Evolutionary conservation across 2,113 vertebrate genomes (phyloP), one percentile per base, ranked within the genome.

Genomic region (Pachyramphus minor): DNA sequence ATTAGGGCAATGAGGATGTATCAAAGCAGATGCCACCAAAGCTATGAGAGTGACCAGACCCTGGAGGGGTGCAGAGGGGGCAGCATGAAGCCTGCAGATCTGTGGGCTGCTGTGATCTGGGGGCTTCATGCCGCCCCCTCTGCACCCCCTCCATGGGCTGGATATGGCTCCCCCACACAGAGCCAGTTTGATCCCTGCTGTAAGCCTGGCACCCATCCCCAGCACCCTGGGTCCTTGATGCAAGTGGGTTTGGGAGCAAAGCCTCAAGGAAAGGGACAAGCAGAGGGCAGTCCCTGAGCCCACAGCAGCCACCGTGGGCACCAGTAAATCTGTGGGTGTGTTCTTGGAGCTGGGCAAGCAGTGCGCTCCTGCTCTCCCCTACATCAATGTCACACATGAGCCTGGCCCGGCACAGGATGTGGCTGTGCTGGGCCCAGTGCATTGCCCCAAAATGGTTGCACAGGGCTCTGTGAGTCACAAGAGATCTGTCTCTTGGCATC

Each of bases 111-210:
- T 79, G 59, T 77, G 20, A 58, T 44, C 33, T 41, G n/a, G n/a
- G n/a, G n/a, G n/a, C n/a, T n/a, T n/a, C n/a, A n/a, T n/a, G n/a
- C n/a, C n/a, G n/a, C n/a, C n/a, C n/a, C n/a, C n/a, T n/a, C n/a
- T n/a, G n/a, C n/a, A n/a, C 33, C 30, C 35, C 20, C 6, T 52
- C 25, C 17, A 2, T 9, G 17, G 35, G 24, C 44, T 56, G 25
- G 2, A 13, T n/a, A 39, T 1, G 2, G 5, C 25, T 80, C 4
- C 6, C 20, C 20, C 12, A 3, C 35, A 19, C 10, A 25, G 18
- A 50, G n/a, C 19, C 1, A 1, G 3, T 39, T 15, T 53, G 35
- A 56, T 55, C 47, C 30, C 67, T 68, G 33, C 16, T 3, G 1
- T 55, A 60, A 72, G 11, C 31, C 37, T 78, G 73, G 25, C 16